phyloP scores from a whole-genome alignment of 2,113 vertebrate species.

The Boleophthalmus pectinirostris region DNA sequence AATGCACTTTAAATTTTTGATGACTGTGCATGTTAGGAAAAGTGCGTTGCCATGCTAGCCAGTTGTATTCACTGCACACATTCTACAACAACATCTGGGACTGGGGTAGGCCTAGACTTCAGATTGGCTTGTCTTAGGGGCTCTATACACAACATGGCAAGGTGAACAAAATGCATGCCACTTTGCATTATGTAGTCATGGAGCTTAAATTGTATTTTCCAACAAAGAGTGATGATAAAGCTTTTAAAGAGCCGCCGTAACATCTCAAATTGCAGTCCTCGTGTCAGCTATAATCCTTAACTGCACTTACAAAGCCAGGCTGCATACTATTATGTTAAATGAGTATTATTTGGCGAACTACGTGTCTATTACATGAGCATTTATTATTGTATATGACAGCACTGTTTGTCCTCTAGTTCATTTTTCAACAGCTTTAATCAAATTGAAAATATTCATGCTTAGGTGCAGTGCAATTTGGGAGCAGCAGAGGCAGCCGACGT shows the following conservation, averaged over 20 bases:
- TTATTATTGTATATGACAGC: conserved; percentile 50
- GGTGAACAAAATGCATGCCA: conserved; percentile 39
- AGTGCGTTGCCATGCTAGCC: conserved; percentile 42
- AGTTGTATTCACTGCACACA: conserved; percentile 56
- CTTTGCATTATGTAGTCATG: conserved; percentile 59
- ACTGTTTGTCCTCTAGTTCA: conserved; percentile 43
- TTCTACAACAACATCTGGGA: conserved; percentile 60
- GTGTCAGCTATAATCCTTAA: conserved; percentile 49
- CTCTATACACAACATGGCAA: conserved; percentile 32
- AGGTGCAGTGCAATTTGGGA: conserved; percentile 52
- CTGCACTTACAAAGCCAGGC: conserved; percentile 59
- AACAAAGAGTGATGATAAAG: conserved; percentile 41
- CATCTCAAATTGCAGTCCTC: conserved; percentile 45
- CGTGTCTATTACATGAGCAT: conserved; percentile 50
- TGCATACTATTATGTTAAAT: conserved; percentile 60
- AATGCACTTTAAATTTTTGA: conserved; percentile 47
- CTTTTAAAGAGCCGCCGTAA: conserved; percentile 25
- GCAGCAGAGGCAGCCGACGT: conserved; percentile 31
- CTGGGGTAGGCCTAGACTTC: conserved; percentile 14
- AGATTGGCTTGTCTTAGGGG: conserved; percentile 26
- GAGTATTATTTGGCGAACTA: conserved; percentile 59
- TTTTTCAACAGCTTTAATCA: conserved; percentile 47
- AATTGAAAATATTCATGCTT: conserved; percentile 44
- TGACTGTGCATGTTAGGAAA: conserved; percentile 56
- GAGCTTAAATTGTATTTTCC: conserved; percentile 49